Percentiles rank a stretch among this genome's conserved stretches.
Conservation (phyloP, 2,797 vertebrate genomes). For the Acanthiza pusilla region DNA sequence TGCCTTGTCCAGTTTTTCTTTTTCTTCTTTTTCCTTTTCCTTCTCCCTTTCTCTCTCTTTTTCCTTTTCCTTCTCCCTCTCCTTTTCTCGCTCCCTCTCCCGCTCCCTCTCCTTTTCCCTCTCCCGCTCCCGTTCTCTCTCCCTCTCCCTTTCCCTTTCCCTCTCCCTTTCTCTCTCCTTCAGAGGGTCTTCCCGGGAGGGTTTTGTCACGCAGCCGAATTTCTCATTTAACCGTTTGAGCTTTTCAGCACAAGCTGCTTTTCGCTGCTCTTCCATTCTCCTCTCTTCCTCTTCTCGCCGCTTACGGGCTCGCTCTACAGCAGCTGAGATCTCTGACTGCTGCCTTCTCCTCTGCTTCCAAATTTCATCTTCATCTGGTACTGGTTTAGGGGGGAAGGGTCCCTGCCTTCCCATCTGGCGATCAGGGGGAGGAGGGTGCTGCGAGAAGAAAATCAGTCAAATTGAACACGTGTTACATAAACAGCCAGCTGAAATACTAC, state of each 20-base stretch:
- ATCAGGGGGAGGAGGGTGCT: constrained; percentile 73
- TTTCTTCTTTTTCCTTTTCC: constrained; percentile 63
- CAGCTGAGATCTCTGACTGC: constrained; percentile 89
- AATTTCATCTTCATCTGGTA: constrained; percentile 89
- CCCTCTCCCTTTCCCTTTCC: constrained; percentile 48
- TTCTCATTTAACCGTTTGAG: constrained; percentile 96
- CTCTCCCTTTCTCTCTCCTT: constrained; percentile 66
- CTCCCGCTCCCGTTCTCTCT: constrained; percentile 48
- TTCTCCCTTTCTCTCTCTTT: constrained; percentile 51
- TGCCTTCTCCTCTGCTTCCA: constrained; percentile 96
- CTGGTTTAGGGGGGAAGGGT: constrained; percentile 71
- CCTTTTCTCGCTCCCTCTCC: constrained; percentile 50
- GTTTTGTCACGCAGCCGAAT: constrained; percentile 76
- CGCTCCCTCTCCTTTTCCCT: constrained; percentile 50
- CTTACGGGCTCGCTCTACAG: constrained; percentile 91
- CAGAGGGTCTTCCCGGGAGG: constrained; percentile 70
- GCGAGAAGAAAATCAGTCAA: constrained; percentile 20
- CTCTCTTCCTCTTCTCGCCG: constrained; percentile 94
- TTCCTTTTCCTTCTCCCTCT: constrained; percentile 47
- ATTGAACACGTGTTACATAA: neutral
- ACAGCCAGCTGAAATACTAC: neutral
- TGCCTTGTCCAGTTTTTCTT: constrained; percentile 27
- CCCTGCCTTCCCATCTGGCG: constrained; percentile 71
- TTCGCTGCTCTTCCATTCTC: constrained; percentile 94
- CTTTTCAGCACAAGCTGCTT: constrained; percentile 96